phyloP scores from a whole-genome alignment of 2,797 vertebrate genomes.

The Etheostoma perlongum region DNA sequence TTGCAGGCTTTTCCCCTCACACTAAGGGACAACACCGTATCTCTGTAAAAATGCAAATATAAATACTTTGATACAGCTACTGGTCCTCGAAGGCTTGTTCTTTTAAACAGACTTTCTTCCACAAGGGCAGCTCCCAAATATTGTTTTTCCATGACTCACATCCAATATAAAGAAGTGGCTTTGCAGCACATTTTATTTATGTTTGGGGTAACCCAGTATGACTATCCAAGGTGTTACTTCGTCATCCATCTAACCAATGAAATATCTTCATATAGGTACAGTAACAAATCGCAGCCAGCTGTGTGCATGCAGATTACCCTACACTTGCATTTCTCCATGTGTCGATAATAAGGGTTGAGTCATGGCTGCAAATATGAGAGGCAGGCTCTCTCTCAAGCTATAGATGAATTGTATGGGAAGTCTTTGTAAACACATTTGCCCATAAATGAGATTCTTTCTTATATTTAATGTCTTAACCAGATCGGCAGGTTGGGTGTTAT shows the following conservation, averaged over 20 bases:
- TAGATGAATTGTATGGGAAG: slow-evolving; percentile 76
- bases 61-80: slow-evolving; percentile 29
- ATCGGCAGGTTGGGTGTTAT: slow-evolving; percentile 59
- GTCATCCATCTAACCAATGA: slow-evolving; percentile 7
- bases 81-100: slow-evolving; percentile 43
- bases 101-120: slow-evolving; percentile 38
- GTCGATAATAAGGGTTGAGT: slow-evolving; percentile 74
- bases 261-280: slow-evolving; percentile 35
- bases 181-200: slow-evolving; percentile 19
- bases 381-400: slow-evolving; percentile 47
- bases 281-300: slow-evolving; percentile 40
- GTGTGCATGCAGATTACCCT: slow-evolving; percentile 44
- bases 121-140: slow-evolving; percentile 36
- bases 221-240: slow-evolving; percentile 24
- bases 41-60: slow-evolving; percentile 37
- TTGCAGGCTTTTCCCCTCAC: slow-evolving; percentile 40
- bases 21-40: slow-evolving; percentile 28
- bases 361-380: slow-evolving; percentile 66
- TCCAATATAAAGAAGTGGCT: slow-evolving; percentile 41
- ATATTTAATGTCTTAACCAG: slow-evolving; percentile 71
- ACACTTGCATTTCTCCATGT: slow-evolving; percentile 49
- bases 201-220: not conserved
- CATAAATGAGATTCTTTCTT: slow-evolving; percentile 73
- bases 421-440: slow-evolving; percentile 75
- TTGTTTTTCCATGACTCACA: slow-evolving; percentile 46